Percentiles rank a stretch among this genome's conserved stretches.
Evolutionary conservation across 2,888 invertebrate genomes (phyloP).

Genomic region (Apamea monoglypha): DNA sequence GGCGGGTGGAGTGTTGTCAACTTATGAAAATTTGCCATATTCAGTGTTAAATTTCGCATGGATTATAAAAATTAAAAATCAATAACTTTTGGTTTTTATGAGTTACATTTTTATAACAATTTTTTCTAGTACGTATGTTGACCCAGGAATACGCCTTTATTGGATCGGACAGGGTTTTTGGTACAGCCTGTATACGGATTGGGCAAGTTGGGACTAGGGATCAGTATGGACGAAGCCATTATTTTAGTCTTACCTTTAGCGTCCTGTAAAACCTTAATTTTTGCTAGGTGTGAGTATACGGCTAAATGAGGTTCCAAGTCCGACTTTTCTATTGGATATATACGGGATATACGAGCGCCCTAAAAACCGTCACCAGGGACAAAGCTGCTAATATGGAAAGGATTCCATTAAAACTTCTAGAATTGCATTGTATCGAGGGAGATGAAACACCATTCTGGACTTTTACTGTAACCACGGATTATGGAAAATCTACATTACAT

Average conservation of each 20-base stretch:
- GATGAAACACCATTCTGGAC: background rate
- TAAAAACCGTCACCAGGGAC: background rate
- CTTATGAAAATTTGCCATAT: too few species aligned
- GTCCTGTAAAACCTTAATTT: background rate
- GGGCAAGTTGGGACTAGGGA: background rate
- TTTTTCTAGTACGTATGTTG: too few species aligned
- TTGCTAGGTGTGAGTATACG: too few species aligned
- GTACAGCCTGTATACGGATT: too few species aligned
- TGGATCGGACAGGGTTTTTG: too few species aligned
- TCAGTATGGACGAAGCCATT: background rate
- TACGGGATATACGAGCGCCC: background rate
- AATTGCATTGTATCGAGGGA: constrained; percentile 2
- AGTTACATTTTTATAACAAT: too few species aligned
- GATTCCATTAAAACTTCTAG: constrained; percentile 4
- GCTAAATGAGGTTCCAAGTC: background rate
- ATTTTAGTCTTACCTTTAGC: background rate
- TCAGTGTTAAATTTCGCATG: too few species aligned
- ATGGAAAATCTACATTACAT: background rate
- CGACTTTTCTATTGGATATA: background rate
- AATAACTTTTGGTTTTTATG: too few species aligned
- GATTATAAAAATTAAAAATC: too few species aligned
- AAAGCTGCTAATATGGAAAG: background rate
- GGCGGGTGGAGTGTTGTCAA: too few species aligned
- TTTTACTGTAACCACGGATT: background rate
- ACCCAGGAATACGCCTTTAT: too few species aligned